phyloP scores from a whole-genome alignment of 2,888 invertebrate genomes.

The Acleris holmiana region DNA sequence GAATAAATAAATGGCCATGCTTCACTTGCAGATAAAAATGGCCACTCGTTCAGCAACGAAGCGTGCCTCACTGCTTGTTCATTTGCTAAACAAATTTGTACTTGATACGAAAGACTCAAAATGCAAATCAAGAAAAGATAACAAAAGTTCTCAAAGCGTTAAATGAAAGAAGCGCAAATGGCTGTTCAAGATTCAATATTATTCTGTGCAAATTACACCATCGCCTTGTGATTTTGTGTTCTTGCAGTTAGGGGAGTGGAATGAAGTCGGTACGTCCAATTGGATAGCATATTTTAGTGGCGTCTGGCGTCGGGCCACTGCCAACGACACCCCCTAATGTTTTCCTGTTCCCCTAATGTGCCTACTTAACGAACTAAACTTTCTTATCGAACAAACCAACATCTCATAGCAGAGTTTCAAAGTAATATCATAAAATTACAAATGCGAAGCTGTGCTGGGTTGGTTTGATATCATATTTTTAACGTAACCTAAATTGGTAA shows the following conservation, averaged over 20 bases:
- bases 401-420: constrained; percentile 62
- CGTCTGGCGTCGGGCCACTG: constrained; percentile 76
- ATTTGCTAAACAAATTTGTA: constrained; percentile 34
- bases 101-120: constrained; percentile 30
- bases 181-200: constrained; percentile 59
- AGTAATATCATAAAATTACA: constrained; percentile 67
- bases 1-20: no score
- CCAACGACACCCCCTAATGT: constrained; percentile 74
- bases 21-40: background rate
- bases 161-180: constrained; percentile 50
- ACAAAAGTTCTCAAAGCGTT: constrained; percentile 37
- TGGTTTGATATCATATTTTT: constrained; percentile 23
- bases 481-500: background rate
- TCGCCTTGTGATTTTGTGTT: constrained; percentile 55
- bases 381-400: constrained; percentile 78
- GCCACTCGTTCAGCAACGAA: background rate
- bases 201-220: constrained; percentile 63
- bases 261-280: constrained; percentile 70
- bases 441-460: constrained; percentile 27
- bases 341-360: constrained; percentile 80
- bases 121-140: constrained; percentile 23
- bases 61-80: constrained; percentile 27
- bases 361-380: constrained; percentile 81
- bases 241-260: constrained; percentile 51
- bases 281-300: constrained; percentile 79